Base-by-base conservation (phyloP, 2,113 vertebrate species). In the Erpornis zantholeuca region DNA sequence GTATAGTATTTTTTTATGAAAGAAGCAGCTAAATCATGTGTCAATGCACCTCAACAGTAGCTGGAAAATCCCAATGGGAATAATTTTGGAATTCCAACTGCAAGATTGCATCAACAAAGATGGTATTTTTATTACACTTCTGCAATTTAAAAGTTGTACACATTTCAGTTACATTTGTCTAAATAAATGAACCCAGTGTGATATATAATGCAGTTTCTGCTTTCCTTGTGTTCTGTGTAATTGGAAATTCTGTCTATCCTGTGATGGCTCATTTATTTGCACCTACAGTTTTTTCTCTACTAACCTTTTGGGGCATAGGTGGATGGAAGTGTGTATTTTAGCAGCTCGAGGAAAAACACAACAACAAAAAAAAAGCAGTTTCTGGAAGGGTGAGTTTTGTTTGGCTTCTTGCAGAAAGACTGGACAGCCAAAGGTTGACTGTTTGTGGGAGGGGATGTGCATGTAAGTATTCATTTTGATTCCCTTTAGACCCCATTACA, bases 121-220 rank as follows among this genome's bases (percentile, higher is more conserved):
- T 0, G 16, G 20, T 65, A 57, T 92, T 96, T 95, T 92, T 90
- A 49, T 70, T 82, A 82, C 49, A 38, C 2, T 79, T 79, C 2
- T 82, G 25, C 82, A 90, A 45, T 90, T 83, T 86, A 78, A 83
- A 86, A 66, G 14, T 81, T 92, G 59, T 92, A 75, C 57, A 35
- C n/a, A 1, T 78, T 71, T 87, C 44, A 50, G 42, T 92, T 86
- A 66, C 15, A 9, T 73, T 94, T 90, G 35, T 81, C 88, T 42
- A 68, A 97, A 94, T 94, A 96, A 96, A 97, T 54, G 60, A 93
- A 93, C 66, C 4, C 6, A 59, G 19, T 31, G 5, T 38, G 42
- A 63, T 88, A 22, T n/a, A 20, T 59, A 83, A 66, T 29, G 42
- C 27, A 19, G 45, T 80, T 90, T 61, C 50, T 27, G 1, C 8